These are phyloP conservation scores for Sebastes taczanowskii DNA, from an alignment of 2,797 vertebrate genomes.

Conservation along the genomic window DNA sequence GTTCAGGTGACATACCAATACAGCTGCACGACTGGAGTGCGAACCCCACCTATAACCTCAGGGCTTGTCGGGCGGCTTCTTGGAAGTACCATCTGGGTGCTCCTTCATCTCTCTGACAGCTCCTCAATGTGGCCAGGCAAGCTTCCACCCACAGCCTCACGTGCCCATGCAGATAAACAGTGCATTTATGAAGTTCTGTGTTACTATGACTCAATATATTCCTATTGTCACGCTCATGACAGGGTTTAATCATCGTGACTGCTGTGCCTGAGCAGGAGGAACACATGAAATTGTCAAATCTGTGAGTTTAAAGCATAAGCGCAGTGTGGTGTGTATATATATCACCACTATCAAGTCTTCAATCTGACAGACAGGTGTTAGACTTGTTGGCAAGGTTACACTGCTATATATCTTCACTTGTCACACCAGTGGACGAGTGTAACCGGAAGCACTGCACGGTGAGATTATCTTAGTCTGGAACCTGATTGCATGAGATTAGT, in stretches of 20 bases:
- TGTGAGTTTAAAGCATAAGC: constrained; percentile 2
- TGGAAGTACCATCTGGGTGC: constrained; percentile 83
- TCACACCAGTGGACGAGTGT: constrained; percentile 46
- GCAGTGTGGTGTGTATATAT: constrained; percentile 35
- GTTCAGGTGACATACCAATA: constrained; percentile 70
- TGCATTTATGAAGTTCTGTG: neutral
- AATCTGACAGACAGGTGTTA: constrained; percentile 88
- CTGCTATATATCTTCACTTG: constrained; percentile 69
- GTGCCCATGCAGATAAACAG: constrained; percentile 19
- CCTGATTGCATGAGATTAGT: constrained; percentile 28
- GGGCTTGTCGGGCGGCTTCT: constrained; percentile 70
- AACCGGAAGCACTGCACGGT: constrained; percentile 7
- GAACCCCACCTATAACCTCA: constrained; percentile 74
- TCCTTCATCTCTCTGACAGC: constrained; percentile 73
- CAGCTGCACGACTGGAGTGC: constrained; percentile 68
- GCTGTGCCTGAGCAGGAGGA: neutral
- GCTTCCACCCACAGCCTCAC: constrained; percentile 57
- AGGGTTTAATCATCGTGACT: constrained; percentile 48
- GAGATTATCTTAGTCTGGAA: constrained; percentile 17
- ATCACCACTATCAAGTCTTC: constrained; percentile 62
- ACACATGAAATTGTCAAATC: constrained; percentile 11
- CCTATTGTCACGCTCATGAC: neutral
- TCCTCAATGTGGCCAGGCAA: constrained; percentile 58
- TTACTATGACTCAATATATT: constrained; percentile 10
- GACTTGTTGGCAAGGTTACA: constrained; percentile 63